Evolutionary conservation across 2,797 vertebrate species (phyloP), one percentile per base, ranked within the genome.

Genomic region (Melanotaenia pygmaea): DNA sequence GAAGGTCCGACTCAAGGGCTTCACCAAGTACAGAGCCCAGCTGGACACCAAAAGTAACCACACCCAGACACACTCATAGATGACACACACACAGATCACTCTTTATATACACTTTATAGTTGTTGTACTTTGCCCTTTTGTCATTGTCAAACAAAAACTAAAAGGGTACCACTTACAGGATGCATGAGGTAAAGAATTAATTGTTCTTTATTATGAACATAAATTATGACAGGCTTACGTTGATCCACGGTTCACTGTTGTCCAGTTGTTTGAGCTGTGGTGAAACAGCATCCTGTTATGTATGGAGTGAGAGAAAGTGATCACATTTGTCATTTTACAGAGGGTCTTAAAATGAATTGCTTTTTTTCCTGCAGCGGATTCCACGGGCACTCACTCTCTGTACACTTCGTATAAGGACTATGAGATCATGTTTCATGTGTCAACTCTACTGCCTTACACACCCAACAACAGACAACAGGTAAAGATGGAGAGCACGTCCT

Each of bases 381-480:
- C 97, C 76, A 99, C 98, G 0, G 97, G 98, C 77, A 98, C 96
- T 64, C 96, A 98, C 87, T 99, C 98, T 81, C 93, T 99, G 2
- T 99, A 98, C 82, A 99, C 98, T 26, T 94, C 96, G 0, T 98
- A 97, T 87, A 99, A 97, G 89, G 98, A 98, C 93, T 99, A 98
- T 78, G 97, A 99, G 94, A 95, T 99, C 74, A 99, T 99, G 98
- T 99, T 99, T 92, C 98, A 99, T 0, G 97, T 99, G 80, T 97
- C 97, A 8, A 99, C 97, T 58, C 95, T 99, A 94, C 93, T 99
- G 83, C 98, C 98, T 32, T 97, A 98, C 85, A 99, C 97, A 32
- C 96, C 98, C 63, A 99, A 99, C 95, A 99, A 99, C 93, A 98
- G 97, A 83, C 97, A 99, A 72, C 98, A 99, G 97, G 98, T 99